Evolutionary conservation across 2,113 vertebrate genomes (phyloP), one percentile per base, ranked within the genome.

Genomic region (Python bivittatus): DNA sequence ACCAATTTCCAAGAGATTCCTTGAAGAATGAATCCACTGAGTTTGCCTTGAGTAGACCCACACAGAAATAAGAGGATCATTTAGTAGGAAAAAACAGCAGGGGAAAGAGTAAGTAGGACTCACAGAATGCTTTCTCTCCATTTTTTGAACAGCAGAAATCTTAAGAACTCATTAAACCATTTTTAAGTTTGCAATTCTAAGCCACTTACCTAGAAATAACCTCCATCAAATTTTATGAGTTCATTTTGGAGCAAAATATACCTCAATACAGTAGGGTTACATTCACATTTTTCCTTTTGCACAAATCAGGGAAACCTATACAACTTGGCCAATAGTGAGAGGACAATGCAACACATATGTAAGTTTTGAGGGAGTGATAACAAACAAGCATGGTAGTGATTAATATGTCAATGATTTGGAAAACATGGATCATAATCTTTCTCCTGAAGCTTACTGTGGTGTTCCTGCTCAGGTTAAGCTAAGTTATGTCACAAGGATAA

Each of bases 161-260:
- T 93, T 91, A 87, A 72, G 68, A 95, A 90, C 33, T 93, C 93
- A 93, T 83, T 94, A 94, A 94, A 93, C 89, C 33, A 22, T 38
- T 57, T 53, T 86, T 68, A 29, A 61, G 2, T 29, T 20, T 64
- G 42, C 57, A 22, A 23, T 64, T 61, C 27, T 61, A 6, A 12
- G n/a, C 11, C 58, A 88, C 29, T 33, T 86, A 92, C 94, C 93
- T 95, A 94, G 94, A 95, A 92, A 94, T 33, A 88, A 96, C 92
- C 72, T 27, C 23, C 42, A 52, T 17, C 61, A 29, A 52, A 48
- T 17, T 64, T 29, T 48, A n/a, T 52, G 58, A 13, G 58, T 44
- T 88, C 88, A 92, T 93, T 93, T 86, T 61, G 95, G 92, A 94
- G 85, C 42, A 90, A 25, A 79, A 57, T 27, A 90, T 2, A 17